These are phyloP conservation scores for Ibycter americanus DNA, from an alignment of 2,797 vertebrate species.

Conservation along the genomic window DNA sequence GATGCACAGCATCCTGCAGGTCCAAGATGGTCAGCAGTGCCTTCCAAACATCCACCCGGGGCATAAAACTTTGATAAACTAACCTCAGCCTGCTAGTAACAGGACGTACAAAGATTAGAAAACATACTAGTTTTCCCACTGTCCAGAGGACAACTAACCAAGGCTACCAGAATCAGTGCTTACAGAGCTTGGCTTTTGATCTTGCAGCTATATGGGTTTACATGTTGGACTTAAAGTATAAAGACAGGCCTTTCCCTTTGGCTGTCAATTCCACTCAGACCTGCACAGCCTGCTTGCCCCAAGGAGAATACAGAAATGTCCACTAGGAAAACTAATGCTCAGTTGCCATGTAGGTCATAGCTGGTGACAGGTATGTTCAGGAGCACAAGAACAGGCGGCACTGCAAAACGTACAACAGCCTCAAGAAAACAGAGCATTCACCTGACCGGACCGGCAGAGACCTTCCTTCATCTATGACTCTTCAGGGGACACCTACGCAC, in stretches of 20 bases:
- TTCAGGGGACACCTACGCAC: neutral
- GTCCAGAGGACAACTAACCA: neutral
- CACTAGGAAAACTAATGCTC: fast-evolving
- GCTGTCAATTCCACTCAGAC: neutral
- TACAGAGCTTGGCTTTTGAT: neutral
- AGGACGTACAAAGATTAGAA: neutral
- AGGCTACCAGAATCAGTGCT: neutral
- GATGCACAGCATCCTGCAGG: neutral
- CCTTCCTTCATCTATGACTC: neutral
- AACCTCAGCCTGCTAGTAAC: neutral
- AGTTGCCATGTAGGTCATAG: fast-evolving
- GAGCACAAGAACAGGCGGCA: fast-evolving
- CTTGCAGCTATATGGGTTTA: neutral
- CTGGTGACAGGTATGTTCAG: neutral
- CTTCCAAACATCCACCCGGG: neutral
- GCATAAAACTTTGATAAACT: neutral
- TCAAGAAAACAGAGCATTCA: neutral
- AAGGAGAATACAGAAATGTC: neutral
- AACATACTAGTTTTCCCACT: neutral
- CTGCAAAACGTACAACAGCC: fast-evolving
- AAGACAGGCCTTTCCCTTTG: neutral
- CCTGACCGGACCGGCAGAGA: neutral
- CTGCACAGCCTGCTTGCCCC: neutral
- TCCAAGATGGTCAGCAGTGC: neutral
- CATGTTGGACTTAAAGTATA: neutral